These are phyloP conservation scores for Pterophyllum scalare DNA, from an alignment of 2,113 vertebrate genomes.

Conservation along the genomic window DNA sequence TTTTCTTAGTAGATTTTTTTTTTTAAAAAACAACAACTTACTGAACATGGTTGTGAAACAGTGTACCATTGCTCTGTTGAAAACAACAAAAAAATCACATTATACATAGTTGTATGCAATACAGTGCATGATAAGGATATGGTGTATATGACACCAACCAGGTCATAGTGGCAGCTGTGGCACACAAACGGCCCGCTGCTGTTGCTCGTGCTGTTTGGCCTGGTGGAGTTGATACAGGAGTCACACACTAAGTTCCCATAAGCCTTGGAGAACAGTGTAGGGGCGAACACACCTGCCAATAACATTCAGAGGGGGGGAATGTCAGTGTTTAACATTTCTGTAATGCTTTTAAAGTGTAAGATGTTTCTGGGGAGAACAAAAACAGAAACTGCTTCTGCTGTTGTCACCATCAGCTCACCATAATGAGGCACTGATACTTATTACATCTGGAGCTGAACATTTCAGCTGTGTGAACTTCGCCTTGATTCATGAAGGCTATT, in stretches of 20 bases:
- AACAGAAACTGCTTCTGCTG: rapidly evolving
- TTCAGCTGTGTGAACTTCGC: neutral
- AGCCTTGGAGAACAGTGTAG: slow-evolving; percentile 90
- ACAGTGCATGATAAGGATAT: neutral
- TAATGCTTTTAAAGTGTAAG: neutral
- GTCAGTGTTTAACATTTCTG: neutral
- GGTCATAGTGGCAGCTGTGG: slow-evolving; percentile 86
- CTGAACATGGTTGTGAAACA: slow-evolving; percentile 88
- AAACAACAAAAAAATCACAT: neutral
- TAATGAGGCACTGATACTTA: neutral
- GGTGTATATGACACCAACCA: slow-evolving; percentile 75
- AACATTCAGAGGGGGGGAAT: neutral
- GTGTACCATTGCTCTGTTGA: slow-evolving; percentile 80
- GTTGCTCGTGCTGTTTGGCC: slow-evolving; percentile 66
- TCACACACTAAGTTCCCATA: slow-evolving; percentile 89
- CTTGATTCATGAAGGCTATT: neutral
- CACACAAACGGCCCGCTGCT: slow-evolving; percentile 82
- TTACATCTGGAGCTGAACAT: neutral
- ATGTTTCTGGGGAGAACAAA: neutral
- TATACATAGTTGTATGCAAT: neutral
- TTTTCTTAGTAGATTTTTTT: neutral
- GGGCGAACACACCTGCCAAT: slow-evolving; percentile 87
- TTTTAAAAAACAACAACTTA: slow-evolving; percentile 77
- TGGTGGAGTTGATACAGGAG: slow-evolving; percentile 82
- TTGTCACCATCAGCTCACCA: neutral